Base-by-base conservation (phyloP, 1,140 invertebrate species). In the Drosophila pseudoobscura region DNA sequence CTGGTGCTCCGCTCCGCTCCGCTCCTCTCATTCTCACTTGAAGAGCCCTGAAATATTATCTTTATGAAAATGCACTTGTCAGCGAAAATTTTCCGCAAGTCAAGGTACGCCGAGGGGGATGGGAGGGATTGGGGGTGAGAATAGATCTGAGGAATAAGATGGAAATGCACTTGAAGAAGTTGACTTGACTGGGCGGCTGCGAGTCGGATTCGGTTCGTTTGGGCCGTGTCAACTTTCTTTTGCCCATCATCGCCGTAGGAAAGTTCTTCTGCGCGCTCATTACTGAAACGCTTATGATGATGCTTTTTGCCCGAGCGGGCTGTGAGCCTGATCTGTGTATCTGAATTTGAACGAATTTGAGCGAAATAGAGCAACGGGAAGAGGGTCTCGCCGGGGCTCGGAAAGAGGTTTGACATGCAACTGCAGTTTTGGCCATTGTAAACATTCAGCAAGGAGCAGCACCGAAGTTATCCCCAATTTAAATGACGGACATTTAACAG, bases 21-120 rank as follows among this genome's bases (percentile, higher is more conserved):
- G 6, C 29, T 31, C 7, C 29, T 31, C 29, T 31, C 24, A 26
- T 26, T 8, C 29, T 31, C 31, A 31, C 31, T 31, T 31, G 7
- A 8, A 31, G 31, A 4, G 11, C 35, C 29, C 60, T 59, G 55
- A 76, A 52, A 70, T 56, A 75, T 82, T 68, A 83, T 70, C 50
- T 44, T 52, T 73, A 74, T 72, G 78, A 76, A 64, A 77, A 79
- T 78, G 75, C 85, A 80, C 64, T 88, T 80, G 83, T 80, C 82
- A 80, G 79, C 82, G 22, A 17, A 52, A 53, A 62, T 62, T 62
- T 55, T 68, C 66, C 59, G 35, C 7, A 11, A 64, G 63, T 39
- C 39, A 59, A 59, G 46, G 22, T 22, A 20, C 17, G 7, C 4
- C 4, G 24, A 24, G 3, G n/a, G 56, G 11, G 11, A 13, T 5